Evolutionary conservation across 2,888 invertebrate genomes (phyloP), one percentile per base, ranked within the genome.

Genomic region (Chydorus sphaericus): DNA sequence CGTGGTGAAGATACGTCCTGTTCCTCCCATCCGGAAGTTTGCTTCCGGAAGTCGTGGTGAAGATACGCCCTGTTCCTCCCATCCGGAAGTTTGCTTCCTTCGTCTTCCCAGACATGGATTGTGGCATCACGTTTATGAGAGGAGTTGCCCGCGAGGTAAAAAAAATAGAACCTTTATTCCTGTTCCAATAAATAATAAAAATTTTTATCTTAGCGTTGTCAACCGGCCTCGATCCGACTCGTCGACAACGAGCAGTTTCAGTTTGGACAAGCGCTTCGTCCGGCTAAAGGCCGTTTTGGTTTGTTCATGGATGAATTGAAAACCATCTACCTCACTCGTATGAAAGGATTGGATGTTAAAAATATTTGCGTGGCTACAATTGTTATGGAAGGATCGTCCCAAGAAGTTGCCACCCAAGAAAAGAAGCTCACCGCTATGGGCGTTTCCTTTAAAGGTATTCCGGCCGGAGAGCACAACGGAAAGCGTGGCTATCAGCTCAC

Each of bases 181-280:
- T n/a, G n/a, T n/a, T n/a, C n/a, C n/a, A n/a, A n/a, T n/a, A n/a
- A n/a, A n/a, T n/a, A n/a, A n/a, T n/a, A n/a, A n/a, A n/a, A n/a
- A n/a, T n/a, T n/a, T n/a, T n/a, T n/a, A n/a, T n/a, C 44, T 62
- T 76, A 83, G 66, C 77, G 92, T 54, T 85, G 91, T 66, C 94
- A 96, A 66, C 97, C 97, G 0, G 85, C 97, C 16, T 97, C 96
- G 18, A 87, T 98, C 59, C 78, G 97, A 23, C 76, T 98, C 10
- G 88, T 98, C 85, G 97, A 98, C 70, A 97, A 98, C 66, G 89
- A 92, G 61, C 98, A 98, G 75, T 98, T 98, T 68, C 80, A 86
- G 61, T 90, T 98, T 71, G 97, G 89, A 0, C 83, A 86, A 67
- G 79, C 84, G 0, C 71, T 90, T 5, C 81, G 85, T 64, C 77